Conservation (phyloP, 2,113 vertebrate species). For the Phasianus colchicus region DNA sequence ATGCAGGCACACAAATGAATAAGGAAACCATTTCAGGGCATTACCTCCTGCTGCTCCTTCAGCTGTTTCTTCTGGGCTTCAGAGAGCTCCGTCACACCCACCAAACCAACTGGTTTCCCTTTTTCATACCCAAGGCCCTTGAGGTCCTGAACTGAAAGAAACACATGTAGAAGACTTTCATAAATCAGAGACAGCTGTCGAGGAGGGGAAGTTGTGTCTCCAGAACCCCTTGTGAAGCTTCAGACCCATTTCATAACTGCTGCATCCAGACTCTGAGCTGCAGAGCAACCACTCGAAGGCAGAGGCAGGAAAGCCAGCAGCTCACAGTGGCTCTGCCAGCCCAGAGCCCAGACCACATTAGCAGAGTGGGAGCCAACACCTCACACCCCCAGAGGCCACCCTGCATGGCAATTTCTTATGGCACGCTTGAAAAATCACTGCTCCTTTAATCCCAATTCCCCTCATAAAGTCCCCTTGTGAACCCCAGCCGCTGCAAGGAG, state of each 20-base stretch:
- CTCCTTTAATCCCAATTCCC: neutral
- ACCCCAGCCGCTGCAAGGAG: neutral
- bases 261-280: neutral
- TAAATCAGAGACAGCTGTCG: neutral
- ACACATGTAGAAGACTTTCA: neutral
- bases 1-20: neutral
- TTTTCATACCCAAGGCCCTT: constrained; percentile 95
- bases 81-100: constrained; percentile 94
- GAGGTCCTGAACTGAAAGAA: constrained; percentile 89
- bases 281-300: accelerated
- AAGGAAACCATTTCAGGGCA: neutral
- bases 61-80: constrained; percentile 96
- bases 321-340: neutral
- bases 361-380: accelerated
- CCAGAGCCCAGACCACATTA: accelerated
- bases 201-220: accelerated
- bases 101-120: constrained; percentile 93
- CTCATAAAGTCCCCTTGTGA: neutral
- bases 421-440: neutral
- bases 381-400: neutral
- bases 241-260: neutral
- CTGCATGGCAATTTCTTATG: neutral
- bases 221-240: neutral
- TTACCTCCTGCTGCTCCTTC: constrained; percentile 97
- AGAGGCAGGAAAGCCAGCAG: accelerated